Conservation (phyloP, 2,888 invertebrate genomes). For the Pyrrhopygopsis socrates region DNA sequence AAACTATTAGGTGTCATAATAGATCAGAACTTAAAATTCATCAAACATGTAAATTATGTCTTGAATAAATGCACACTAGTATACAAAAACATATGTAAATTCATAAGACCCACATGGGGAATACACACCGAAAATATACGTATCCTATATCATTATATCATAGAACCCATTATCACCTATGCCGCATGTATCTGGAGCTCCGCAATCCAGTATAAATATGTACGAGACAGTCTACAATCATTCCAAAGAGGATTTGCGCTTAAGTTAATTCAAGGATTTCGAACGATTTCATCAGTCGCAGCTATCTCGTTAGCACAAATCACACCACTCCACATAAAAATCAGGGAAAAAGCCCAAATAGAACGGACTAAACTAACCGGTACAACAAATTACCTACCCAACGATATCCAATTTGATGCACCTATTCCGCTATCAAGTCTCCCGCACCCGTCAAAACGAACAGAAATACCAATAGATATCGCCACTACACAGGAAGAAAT, state of each 20-base stretch:
- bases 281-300: neutral
- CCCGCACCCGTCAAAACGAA: neutral
- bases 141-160: neutral
- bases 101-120: constrained; percentile 12
- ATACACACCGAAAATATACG: neutral
- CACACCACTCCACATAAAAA: neutral
- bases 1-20: neutral
- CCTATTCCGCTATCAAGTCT: neutral
- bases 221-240: neutral
- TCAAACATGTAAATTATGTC: neutral
- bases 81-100: neutral
- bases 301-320: neutral
- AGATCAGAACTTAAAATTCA: neutral
- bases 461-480: neutral
- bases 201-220: neutral
- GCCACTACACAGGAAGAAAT: neutral
- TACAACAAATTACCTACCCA: neutral
- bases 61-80: too few species aligned
- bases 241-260: constrained; percentile 3
- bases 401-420: neutral
- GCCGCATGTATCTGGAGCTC: neutral
- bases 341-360: neutral
- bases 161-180: neutral
- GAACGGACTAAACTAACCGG: neutral
- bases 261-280: neutral